These are phyloP conservation scores for Timandra comae DNA, from an alignment of 2,888 invertebrate genomes.

Conservation along the genomic window DNA sequence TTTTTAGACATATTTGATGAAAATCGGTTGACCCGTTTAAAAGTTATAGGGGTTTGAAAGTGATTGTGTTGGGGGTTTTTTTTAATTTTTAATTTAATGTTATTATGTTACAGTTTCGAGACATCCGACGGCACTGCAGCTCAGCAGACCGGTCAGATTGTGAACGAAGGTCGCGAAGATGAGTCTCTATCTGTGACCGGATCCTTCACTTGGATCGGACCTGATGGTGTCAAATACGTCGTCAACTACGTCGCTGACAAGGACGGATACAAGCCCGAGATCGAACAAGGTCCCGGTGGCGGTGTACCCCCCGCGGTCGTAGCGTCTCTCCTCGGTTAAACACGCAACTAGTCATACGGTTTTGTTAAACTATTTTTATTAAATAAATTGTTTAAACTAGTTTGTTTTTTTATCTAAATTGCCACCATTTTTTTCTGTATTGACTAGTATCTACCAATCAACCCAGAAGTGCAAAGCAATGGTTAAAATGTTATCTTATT, in stretches of 20 bases:
- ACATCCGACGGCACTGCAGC: slow-evolving; percentile 13
- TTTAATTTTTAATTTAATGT: too few relatives aligned
- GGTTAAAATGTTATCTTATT: too few relatives aligned
- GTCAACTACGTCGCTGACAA: slow-evolving; percentile 69
- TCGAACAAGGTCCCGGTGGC: slow-evolving; percentile 44
- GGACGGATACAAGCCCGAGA: slow-evolving; percentile 41
- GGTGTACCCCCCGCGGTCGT: slow-evolving; percentile 43
- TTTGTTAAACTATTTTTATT: slow-evolving; percentile 4
- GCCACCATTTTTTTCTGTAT: too few relatives aligned
- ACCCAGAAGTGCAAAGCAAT: too few relatives aligned
- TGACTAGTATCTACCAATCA: too few relatives aligned
- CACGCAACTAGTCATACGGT: slow-evolving; percentile 10
- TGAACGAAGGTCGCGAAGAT: slow-evolving; percentile 57
- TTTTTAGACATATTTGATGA: too few relatives aligned
- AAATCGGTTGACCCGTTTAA: too few relatives aligned
- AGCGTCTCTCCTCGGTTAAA: slow-evolving; percentile 47
- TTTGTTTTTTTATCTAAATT: too few relatives aligned
- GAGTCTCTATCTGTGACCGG: slow-evolving; percentile 61
- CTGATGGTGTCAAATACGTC: slow-evolving; percentile 58
- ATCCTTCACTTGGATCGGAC: slow-evolving; percentile 60
- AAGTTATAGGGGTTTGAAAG: too few relatives aligned
- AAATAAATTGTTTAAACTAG: too few relatives aligned
- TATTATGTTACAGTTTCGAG: slow-evolving; percentile 8
- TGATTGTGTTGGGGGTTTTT: too few relatives aligned
- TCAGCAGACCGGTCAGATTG: slow-evolving; percentile 56